Evolutionary conservation across 2,888 invertebrate genomes (phyloP).

Genomic region (Myathropa florea): DNA sequence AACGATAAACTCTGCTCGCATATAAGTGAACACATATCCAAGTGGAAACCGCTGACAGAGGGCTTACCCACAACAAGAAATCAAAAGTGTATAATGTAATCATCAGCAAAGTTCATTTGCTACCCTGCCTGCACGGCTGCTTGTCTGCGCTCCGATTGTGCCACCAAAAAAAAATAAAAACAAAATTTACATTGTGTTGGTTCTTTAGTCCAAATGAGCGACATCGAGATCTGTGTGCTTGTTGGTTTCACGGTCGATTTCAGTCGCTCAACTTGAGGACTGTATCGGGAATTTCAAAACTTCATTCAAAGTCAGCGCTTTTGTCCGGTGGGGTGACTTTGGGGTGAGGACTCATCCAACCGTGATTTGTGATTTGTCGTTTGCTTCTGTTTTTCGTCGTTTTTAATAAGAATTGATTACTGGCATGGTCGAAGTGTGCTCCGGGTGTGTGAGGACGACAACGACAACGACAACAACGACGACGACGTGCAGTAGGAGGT

Average conservation of each 20-base stretch:
- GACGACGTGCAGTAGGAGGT: neutral
- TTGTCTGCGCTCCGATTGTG: neutral
- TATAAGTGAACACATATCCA: neutral
- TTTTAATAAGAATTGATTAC: slow-evolving; percentile 48
- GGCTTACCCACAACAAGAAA: neutral
- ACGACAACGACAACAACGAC: no score
- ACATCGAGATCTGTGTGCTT: neutral
- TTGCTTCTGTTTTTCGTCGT: slow-evolving; percentile 39
- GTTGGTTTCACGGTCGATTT: slow-evolving; percentile 66
- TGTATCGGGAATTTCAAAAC: neutral
- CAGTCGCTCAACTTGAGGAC: slow-evolving; percentile 58
- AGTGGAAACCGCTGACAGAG: slow-evolving; percentile 47
- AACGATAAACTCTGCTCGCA: slow-evolving; percentile 41
- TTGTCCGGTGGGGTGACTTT: slow-evolving; percentile 51
- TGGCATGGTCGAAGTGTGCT: neutral
- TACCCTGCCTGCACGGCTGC: slow-evolving; percentile 15
- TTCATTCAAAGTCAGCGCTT: slow-evolving; percentile 59
- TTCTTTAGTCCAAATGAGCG: neutral
- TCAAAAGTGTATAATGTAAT: slow-evolving; percentile 57
- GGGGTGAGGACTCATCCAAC: slow-evolving; percentile 72
- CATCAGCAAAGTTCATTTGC: slow-evolving; percentile 64
- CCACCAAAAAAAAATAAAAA: neutral
- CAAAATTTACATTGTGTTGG: slow-evolving; percentile 34
- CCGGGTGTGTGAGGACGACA: neutral
- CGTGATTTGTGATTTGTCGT: slow-evolving; percentile 40